Base-by-base conservation (phyloP, 2,113 vertebrate species). In the Quiscalus mexicanus region DNA sequence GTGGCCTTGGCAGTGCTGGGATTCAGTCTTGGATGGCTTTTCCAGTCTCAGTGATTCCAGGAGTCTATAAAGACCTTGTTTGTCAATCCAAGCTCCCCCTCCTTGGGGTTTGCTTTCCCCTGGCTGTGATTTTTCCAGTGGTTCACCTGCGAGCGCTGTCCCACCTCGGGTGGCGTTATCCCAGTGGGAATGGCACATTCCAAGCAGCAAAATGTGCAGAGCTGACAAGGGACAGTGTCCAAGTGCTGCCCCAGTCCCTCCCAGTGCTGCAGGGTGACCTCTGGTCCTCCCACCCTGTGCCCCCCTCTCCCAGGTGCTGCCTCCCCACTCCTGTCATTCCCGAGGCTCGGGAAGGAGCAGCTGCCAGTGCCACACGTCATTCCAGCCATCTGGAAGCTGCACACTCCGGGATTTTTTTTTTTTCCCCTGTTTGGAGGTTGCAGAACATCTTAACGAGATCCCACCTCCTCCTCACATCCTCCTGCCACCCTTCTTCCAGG, bases 141-240 rank as follows among this genome's bases (percentile, higher is more conserved):
- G 18, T 69, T 75, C n/a, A 4, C 15, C 17, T 31, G 23, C 0
- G 0, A 3, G 25, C 2, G 25, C 37, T 39, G 77, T 17, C 73
- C 20, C 31, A 11, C 12, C 20, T 49, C 0, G 0, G 5, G 24
- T 33, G 60, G 6, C 1, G 0, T 24, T n/a, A 21, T 19, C 53
- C 25, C 1, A 3, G 18, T 6, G 5, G 0, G 9, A 86, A 19
- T 0, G 1, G 28, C 9, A 0, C 1, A 2, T 71, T 49, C 64
- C 21, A 14, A 64, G 64, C 5, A 7, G 44, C 8, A 37, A 5
- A 50, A 60, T 0, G 7, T 4, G 24, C 12, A 1, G 39, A 58
- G 27, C 0, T 35, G 39, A 10, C 3, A 12, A n/a, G 16, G 3
- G 4, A 0, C 2, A 5, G 25, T 2, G 11, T 5, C 64, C 2